phyloP scores from a whole-genome alignment of 2,113 vertebrate species.

The Lasiurus cinereus region DNA sequence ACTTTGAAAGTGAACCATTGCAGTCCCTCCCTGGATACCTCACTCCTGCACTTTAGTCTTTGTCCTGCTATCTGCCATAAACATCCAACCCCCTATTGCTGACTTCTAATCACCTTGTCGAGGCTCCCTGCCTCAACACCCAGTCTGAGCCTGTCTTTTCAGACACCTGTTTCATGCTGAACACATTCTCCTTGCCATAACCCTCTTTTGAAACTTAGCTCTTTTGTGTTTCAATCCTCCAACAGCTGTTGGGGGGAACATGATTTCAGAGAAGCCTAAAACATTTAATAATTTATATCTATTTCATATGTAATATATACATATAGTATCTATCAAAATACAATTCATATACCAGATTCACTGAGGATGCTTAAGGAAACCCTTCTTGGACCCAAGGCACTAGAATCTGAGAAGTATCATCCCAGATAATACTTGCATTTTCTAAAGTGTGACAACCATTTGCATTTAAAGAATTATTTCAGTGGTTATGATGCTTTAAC shows the following conservation, averaged over 20 bases:
- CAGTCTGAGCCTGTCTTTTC: background rate
- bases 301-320: background rate
- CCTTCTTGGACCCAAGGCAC: background rate
- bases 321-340: conserved; percentile 20
- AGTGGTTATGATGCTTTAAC: background rate
- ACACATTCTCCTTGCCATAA: background rate
- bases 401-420: background rate
- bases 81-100: background rate
- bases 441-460: background rate
- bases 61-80: background rate
- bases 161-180: background rate
- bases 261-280: background rate
- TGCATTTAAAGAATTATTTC: background rate
- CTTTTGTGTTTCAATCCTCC: background rate
- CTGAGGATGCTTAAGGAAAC: background rate
- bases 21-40: background rate
- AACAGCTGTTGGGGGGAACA: background rate
- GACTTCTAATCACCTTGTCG: background rate
- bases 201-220: background rate
- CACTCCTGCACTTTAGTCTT: background rate
- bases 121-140: background rate
- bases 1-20: background rate
- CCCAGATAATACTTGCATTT: background rate
- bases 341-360: background rate
- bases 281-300: background rate